Evolutionary conservation across 2,888 invertebrate species (phyloP).

Genomic region (Bombylius major): DNA sequence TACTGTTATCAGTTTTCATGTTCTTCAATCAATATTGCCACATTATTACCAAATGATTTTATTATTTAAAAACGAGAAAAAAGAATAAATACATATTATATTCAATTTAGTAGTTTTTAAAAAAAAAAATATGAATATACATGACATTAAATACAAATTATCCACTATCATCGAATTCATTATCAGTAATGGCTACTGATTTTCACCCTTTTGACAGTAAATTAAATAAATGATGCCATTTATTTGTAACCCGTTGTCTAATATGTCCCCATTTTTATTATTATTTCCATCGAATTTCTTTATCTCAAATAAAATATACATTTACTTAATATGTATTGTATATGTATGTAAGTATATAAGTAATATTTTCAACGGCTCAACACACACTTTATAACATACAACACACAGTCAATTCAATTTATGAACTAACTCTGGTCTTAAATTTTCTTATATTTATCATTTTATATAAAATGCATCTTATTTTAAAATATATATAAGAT

Average conservation of each 20-base stretch:
- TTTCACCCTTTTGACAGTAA: conserved; percentile 2
- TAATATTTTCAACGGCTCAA: too few species aligned
- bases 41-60: too few species aligned
- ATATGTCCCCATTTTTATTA: not conserved
- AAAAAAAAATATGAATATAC: too few species aligned
- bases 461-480: not conserved
- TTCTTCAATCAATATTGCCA: too few species aligned
- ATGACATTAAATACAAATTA: not conserved
- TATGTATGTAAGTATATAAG: too few species aligned
- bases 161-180: not conserved
- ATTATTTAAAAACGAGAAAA: too few species aligned
- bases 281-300: not conserved
- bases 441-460: not conserved
- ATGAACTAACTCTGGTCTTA: not conserved
- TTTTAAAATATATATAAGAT: not conserved
- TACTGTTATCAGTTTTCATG: too few species aligned
- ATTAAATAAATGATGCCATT: not conserved
- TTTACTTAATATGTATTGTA: too few species aligned
- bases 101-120: too few species aligned
- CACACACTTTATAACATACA: not conserved
- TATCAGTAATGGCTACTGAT: conserved; percentile 6
- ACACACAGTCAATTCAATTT: not conserved
- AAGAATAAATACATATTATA: too few species aligned
- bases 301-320: not conserved
- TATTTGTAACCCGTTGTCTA: not conserved